Evolutionary conservation across 1,140 invertebrate genomes (phyloP), one percentile per base, ranked within the genome.

Genomic region (Psix sp.): DNA sequence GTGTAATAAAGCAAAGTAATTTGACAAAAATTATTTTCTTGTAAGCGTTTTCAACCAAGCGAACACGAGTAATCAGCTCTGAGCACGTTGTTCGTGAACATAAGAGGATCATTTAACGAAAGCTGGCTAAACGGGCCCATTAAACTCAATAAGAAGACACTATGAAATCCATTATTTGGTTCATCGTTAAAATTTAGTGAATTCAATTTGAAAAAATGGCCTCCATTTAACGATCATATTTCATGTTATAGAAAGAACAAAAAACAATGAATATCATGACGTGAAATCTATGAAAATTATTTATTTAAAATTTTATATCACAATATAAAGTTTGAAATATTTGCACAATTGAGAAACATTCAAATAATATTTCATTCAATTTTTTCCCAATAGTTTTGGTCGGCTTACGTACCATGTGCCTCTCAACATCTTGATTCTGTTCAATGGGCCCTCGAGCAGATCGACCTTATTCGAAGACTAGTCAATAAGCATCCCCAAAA

Each of bases 391-490:
- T 82, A 92, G 91, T 91, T 91, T 77, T 93, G 92, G 92, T 95
- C 94, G 21, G 94, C 93, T 15, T 96, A 95, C 86, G 94, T 94
- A 63, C 92, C 92, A 7, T 97, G 95, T 82, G 90, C 91, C 56
- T 90, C 93, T 2, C 93, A 95, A 79, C 91, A 93, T 83, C 89
- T 93, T 81, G 94, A 96, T 81, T 94, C 94, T 7, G 94, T 96
- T 66, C 93, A 95, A 81, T 87, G 94, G 76, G 93, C 94, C 14
- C 86, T 97, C 48, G 95, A 96, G 82, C 95, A 96, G 85, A 93
- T 96, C 77, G 95, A 96, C 85, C 91, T 95, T 62, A 95, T 96
- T 79, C 93, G 94, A 78, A 91, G 95, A 77, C 90, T 97, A 74
- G 91, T 96, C 33, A 92, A 93, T 74, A 90, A 92, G 83, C 92